Base-by-base conservation (phyloP, 2,888 invertebrate species). In the Byasa hedistus region DNA sequence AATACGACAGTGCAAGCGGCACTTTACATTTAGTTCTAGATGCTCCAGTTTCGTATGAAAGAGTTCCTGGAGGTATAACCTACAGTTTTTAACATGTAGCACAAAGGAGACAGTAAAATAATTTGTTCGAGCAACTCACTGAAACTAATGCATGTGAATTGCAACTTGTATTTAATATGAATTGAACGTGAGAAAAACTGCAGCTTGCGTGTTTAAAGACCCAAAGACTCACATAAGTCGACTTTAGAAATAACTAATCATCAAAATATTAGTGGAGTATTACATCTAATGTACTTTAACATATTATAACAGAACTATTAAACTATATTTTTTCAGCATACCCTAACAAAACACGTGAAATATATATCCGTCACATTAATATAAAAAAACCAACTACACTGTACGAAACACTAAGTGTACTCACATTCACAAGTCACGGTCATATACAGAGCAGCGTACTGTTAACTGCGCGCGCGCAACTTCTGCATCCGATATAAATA, bases 381-480 rank as follows among this genome's bases (percentile, higher is more conserved):
- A 4, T 22, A 54, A 54, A 4, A 22, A 15, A 22, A 54, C 22
- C 22, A 22, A 22, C 22, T 5, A 10, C 52, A 54, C 52, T 54
- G 22, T 22, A 23, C 22, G 23, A 22, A 12, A 54, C 15, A 54
- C n/a, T 22, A 64, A 66, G 54, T 61, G 68, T 66, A 73, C 83
- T 83, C 82, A 83, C 82, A 71, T 77, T 70, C 67, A 72, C 70
- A 75, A 75, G 77, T 83, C 84, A 83, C 83, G 84, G 84, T 79
- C 83, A 79, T 71, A 71, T 77, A 73, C 72, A 70, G 64, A 61
- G 75, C 72, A 73, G 69, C 57, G 24, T 3, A 61, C 44, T 67
- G 73, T 68, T 73, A 75, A 87, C 84, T 88, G 89, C 82, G 88
- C 88, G 83, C 71, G 86, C 84, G 87, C 81, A 76, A 65, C 60